Conservation (phyloP, 2,113 vertebrate genomes). For the Stomatorhinus ivindoensis region DNA sequence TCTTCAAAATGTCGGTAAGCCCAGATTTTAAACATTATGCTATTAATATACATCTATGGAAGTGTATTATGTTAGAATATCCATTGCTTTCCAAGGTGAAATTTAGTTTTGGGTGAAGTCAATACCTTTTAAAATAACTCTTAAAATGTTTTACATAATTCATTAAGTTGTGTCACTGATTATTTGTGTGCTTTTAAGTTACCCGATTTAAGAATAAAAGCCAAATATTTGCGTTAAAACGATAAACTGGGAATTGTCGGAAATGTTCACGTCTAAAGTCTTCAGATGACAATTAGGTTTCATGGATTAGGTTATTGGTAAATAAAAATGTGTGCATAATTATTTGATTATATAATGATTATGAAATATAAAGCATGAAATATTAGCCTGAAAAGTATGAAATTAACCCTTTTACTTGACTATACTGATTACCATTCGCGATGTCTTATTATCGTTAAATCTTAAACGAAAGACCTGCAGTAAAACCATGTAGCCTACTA, state of each 20-base stretch:
- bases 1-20: conserved; percentile 14
- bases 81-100: background rate
- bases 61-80: too few relatives aligned
- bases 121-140: background rate
- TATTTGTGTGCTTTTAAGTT: background rate
- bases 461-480: background rate
- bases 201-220: background rate
- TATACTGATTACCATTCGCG: background rate
- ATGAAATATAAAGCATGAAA: background rate
- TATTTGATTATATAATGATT: background rate
- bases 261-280: background rate
- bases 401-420: background rate
- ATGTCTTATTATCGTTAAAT: background rate
- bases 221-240: background rate
- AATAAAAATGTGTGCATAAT: background rate
- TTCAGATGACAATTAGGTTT: background rate
- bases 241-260: background rate
- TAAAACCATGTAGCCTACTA: background rate
- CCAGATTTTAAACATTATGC: background rate
- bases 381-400: background rate
- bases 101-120: background rate
- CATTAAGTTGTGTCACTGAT: background rate
- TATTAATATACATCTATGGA: background rate
- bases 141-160: background rate
- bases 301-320: background rate